phyloP scores from a whole-genome alignment of 2,797 vertebrate genomes.

The Moxostoma hubbsi region DNA sequence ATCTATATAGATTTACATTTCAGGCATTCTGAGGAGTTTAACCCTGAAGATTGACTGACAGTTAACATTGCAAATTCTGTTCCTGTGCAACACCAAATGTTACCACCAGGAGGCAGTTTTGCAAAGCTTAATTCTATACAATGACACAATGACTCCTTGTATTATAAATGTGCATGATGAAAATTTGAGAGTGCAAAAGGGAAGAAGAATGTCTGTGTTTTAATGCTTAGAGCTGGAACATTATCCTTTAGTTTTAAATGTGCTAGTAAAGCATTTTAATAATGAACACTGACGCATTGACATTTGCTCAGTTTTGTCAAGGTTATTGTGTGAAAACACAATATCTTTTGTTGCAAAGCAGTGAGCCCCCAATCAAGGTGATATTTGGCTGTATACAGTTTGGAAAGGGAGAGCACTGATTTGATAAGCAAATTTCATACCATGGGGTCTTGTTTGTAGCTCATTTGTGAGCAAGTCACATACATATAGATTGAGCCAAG shows the following conservation, averaged over 20 bases:
- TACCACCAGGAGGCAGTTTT: constrained; percentile 42
- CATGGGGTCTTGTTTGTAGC: not conserved
- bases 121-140: not conserved
- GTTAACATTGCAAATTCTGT: too few relatives aligned
- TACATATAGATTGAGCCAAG: too few relatives aligned
- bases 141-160: not conserved
- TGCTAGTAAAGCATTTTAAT: not conserved
- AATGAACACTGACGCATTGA: not conserved
- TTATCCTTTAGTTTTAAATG: not conserved
- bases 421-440: not conserved
- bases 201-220: not conserved
- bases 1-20: too few relatives aligned
- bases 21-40: too few relatives aligned
- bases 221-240: not conserved
- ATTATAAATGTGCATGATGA: not conserved
- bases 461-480: not conserved
- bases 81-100: not conserved
- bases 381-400: not conserved
- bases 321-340: not conserved
- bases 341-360: not conserved
- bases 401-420: not conserved
- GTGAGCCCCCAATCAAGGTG: not conserved
- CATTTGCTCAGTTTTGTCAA: not conserved
- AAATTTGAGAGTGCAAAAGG: not conserved
- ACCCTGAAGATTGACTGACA: too few relatives aligned